phyloP scores from a whole-genome alignment of 2,113 vertebrate species.

The Anhinga anhinga region DNA sequence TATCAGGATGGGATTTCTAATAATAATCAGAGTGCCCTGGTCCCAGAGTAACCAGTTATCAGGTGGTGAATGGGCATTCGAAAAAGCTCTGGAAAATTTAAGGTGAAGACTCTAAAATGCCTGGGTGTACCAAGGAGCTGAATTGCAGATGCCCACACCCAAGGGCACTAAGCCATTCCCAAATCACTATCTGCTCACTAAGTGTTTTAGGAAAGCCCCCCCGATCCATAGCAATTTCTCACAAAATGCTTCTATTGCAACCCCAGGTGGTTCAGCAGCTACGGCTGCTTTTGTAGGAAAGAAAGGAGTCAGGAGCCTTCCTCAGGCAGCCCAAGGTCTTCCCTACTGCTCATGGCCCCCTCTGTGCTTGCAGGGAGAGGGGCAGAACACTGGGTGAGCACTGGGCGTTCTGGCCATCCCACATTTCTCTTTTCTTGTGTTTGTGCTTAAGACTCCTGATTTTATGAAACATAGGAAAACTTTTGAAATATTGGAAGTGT shows the following conservation, averaged over 20 bases:
- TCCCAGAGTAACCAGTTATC: not conserved
- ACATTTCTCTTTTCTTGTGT: not conserved
- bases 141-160: not conserved
- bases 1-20: not conserved
- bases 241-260: not conserved
- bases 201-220: not conserved
- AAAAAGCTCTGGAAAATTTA: not conserved
- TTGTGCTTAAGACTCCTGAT: not conserved
- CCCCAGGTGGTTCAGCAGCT: not conserved
- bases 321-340: not conserved
- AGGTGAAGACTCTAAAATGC: not conserved
- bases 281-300: not conserved
- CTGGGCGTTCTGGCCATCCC: not conserved
- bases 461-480: not conserved
- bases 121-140: not conserved
- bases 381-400: not conserved
- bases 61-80: not conserved
- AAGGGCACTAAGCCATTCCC: not conserved
- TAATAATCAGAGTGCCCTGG: not conserved
- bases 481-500: not conserved
- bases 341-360: not conserved
- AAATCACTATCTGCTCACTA: not conserved
- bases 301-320: not conserved
- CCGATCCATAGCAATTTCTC: not conserved
- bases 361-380: not conserved